These are phyloP conservation scores for Dendrocincla fuliginosa DNA, from an alignment of 2,797 vertebrate species.

Conservation along the genomic window DNA sequence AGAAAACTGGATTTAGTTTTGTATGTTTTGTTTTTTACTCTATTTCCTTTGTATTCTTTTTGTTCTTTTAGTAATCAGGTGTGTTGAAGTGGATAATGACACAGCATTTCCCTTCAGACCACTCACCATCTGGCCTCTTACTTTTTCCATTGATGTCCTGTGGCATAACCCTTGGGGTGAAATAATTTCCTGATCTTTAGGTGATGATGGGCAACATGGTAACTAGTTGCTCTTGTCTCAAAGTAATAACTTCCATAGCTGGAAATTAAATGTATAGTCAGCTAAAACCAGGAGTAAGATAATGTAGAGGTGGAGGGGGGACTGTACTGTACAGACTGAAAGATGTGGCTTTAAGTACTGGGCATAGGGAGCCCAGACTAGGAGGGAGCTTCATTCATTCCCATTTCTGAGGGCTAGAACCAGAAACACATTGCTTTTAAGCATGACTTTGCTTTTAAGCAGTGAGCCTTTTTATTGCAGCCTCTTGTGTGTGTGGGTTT, in stretches of 20 bases:
- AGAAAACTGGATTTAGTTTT: neutral
- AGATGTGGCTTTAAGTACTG: neutral
- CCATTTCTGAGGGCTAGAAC: neutral
- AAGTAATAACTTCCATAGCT: neutral
- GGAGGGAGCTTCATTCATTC: neutral
- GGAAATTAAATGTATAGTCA: neutral
- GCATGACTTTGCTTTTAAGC: neutral
- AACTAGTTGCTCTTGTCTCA: neutral
- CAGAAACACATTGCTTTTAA: neutral
- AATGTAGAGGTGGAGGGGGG: fast-evolving
- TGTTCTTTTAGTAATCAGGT: neutral
- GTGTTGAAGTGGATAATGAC: neutral
- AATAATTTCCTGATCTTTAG: neutral
- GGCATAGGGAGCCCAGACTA: neutral
- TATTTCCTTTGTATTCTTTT: neutral
- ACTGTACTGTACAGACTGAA: neutral
- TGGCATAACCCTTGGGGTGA: neutral
- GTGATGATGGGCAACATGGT: neutral
- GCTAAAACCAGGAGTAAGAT: neutral
- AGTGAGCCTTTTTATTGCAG: neutral
- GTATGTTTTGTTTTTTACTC: neutral
- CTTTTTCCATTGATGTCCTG: neutral
- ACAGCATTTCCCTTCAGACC: neutral
- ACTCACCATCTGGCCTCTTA: neutral
- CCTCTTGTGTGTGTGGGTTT: neutral